Evolutionary conservation across 2,113 vertebrate species (phyloP).

Genomic region (Dromiciops gliroides): DNA sequence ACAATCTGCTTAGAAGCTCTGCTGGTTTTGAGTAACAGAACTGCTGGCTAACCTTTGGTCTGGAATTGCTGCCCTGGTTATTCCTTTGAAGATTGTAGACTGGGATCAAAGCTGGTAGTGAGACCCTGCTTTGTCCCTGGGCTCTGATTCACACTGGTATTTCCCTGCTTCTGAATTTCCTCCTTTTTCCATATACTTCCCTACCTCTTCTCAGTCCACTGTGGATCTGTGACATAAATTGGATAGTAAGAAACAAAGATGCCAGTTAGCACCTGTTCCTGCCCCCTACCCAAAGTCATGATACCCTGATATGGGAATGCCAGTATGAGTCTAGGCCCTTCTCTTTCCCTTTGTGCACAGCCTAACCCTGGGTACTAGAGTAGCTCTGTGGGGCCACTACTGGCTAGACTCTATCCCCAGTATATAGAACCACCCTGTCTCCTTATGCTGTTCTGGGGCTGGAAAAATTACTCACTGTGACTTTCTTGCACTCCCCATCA

Average conservation of each 20-base stretch:
- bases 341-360: neutral
- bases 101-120: neutral
- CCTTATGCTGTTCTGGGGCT: neutral
- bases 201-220: neutral
- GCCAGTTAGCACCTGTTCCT: neutral
- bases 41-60: neutral
- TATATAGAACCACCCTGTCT: neutral
- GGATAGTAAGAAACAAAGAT: neutral
- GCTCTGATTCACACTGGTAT: neutral
- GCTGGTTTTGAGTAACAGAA: neutral
- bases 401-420: neutral
- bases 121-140: neutral
- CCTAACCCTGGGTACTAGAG: neutral
- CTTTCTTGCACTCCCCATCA: neutral
- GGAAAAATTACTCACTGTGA: neutral
- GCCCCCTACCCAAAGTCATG: neutral
- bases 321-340: neutral
- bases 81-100: neutral
- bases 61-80: neutral
- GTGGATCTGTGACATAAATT: neutral
- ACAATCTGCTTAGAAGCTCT: neutral
- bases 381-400: neutral
- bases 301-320: neutral
- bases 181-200: neutral
- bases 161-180: neutral